phyloP scores from a whole-genome alignment of 2,888 invertebrate species.

The Exephanes ischioxanthus region DNA sequence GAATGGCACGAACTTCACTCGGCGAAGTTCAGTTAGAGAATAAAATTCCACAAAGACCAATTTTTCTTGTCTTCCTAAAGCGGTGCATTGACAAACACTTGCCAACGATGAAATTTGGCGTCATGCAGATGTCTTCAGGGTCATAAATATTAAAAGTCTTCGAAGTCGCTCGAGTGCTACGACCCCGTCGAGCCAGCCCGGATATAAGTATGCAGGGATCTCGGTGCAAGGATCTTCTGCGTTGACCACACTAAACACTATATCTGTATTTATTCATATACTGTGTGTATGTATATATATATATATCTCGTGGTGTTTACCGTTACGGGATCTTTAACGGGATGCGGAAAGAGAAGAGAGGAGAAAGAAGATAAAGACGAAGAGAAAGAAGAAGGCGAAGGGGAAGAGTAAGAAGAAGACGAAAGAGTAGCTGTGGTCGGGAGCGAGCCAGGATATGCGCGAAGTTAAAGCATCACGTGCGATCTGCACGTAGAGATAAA shows the following conservation, averaged over 20 bases:
- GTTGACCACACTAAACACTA: background rate
- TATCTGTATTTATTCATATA: constrained; percentile 3
- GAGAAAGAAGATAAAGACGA: constrained; percentile 17
- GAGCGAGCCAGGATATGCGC: constrained; percentile 16
- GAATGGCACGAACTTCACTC: too few relatives aligned
- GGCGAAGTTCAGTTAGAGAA: too few relatives aligned
- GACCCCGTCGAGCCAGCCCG: constrained; percentile 49
- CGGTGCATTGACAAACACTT: too few relatives aligned
- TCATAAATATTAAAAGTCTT: constrained; percentile 26
- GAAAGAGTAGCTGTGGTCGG: constrained; percentile 25
- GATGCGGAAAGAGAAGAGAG: constrained; percentile 73
- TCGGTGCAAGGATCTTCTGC: constrained; percentile 75
- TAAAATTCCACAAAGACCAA: too few relatives aligned
- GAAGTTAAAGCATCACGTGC: constrained; percentile 7
- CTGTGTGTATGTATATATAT: background rate
- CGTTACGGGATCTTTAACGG: constrained; percentile 80
- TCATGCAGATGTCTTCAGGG: too few relatives aligned
- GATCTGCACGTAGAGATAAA: background rate
- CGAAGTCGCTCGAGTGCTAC: constrained; percentile 32
- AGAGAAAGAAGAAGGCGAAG: background rate
- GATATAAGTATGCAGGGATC: constrained; percentile 70
- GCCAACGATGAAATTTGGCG: too few relatives aligned
- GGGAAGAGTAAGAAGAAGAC: background rate
- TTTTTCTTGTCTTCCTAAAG: too few relatives aligned
- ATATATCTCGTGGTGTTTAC: constrained; percentile 65